phyloP scores from a whole-genome alignment of 2,888 invertebrate species.

The Bellardia bayeri region DNA sequence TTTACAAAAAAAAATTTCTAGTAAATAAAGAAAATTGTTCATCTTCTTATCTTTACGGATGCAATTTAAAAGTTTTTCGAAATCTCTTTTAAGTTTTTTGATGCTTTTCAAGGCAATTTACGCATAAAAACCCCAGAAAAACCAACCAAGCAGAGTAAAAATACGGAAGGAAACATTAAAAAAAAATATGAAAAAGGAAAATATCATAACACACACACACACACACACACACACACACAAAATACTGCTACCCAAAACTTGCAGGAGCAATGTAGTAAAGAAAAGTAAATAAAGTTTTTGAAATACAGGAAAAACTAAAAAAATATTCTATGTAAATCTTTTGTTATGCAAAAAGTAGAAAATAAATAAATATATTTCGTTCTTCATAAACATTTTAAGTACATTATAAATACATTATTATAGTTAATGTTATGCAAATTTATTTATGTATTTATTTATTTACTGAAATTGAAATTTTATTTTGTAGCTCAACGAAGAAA shows the following conservation, averaged over 20 bases:
- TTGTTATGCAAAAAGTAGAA: slow-evolving; percentile 18
- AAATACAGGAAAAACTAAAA: slow-evolving; percentile 15
- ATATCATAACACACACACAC: slow-evolving; percentile 14
- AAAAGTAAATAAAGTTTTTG: slow-evolving; percentile 35
- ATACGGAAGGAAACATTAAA: slow-evolving; percentile 69
- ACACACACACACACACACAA: background rate
- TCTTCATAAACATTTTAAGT: slow-evolving; percentile 17
- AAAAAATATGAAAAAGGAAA: slow-evolving; percentile 41
- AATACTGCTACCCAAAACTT: background rate
- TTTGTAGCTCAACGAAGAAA: too few species aligned
- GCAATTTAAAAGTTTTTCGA: slow-evolving; percentile 67
- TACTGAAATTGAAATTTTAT: too few species aligned
- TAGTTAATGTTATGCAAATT: background rate
- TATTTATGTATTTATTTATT: background rate
- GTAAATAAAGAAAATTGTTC: slow-evolving; percentile 49
- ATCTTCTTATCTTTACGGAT: slow-evolving; percentile 67
- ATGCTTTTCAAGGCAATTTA: slow-evolving; percentile 56
- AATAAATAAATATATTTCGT: background rate
- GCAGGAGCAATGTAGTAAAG: background rate
- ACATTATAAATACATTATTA: slow-evolving; percentile 44
- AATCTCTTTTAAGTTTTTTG: background rate
- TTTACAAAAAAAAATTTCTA: background rate
- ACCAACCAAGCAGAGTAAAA: slow-evolving; percentile 18
- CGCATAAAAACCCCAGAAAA: slow-evolving; percentile 48
- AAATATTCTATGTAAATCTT: slow-evolving; percentile 43